These are phyloP conservation scores for Ophioninae sp. DNA, from an alignment of 2,888 invertebrate genomes.

Conservation along the genomic window DNA sequence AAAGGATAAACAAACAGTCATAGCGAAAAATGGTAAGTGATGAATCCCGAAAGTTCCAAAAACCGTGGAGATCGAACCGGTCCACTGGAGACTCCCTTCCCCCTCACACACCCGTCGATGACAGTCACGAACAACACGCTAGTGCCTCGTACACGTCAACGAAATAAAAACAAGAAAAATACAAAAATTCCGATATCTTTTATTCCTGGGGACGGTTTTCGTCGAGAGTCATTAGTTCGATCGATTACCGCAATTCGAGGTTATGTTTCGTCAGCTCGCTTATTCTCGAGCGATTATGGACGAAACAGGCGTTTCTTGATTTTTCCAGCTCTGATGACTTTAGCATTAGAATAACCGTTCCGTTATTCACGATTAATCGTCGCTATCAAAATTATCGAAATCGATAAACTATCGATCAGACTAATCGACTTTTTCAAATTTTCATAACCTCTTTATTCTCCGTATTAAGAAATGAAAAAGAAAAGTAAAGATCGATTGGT, in stretches of 20 bases:
- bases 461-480: too few relatives aligned
- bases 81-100: conserved; percentile 19
- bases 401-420: background rate
- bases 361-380: background rate
- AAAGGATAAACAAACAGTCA: conserved; percentile 5
- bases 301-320: background rate
- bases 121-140: conserved; percentile 47
- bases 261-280: background rate
- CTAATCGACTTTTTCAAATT: background rate
- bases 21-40: conserved; percentile 70
- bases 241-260: background rate
- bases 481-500: background rate
- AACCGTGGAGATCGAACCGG: conserved; percentile 20
- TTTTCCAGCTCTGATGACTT: background rate
- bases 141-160: conserved; percentile 57
- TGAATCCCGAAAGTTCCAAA: background rate
- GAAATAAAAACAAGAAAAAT: conserved; percentile 7
- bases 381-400: background rate
- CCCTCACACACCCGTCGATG: conserved; percentile 29
- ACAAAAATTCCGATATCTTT: conserved; percentile 1
- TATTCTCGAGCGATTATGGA: background rate
- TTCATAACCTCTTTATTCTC: too few relatives aligned
- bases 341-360: background rate
- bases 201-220: background rate
- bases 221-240: background rate